A percentile compares a stretch with the other conserved stretches of the same genome.
Conservation (phyloP, 2,113 vertebrate species). For the Hylia prasina region DNA sequence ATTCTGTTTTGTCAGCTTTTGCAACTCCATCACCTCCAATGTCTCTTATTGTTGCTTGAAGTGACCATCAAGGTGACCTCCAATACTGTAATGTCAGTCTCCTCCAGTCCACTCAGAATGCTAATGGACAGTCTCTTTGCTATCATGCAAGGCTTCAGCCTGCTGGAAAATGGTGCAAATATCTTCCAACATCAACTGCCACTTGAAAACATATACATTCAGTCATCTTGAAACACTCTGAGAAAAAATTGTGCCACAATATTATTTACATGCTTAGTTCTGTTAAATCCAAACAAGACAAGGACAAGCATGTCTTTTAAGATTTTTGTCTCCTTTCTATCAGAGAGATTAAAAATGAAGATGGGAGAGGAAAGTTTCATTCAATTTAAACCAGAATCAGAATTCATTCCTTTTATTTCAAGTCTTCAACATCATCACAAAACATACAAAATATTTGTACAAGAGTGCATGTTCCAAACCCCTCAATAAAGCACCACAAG, state of each 20-base stretch:
- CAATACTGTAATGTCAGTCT: not conserved
- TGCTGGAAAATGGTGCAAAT: not conserved
- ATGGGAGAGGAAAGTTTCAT: not conserved
- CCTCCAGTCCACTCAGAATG: not conserved
- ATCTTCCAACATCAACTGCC: not conserved
- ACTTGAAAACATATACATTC: not conserved
- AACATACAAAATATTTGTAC: not conserved
- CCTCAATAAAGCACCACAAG: not conserved
- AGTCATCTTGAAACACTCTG: not conserved
- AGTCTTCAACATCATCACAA: not conserved
- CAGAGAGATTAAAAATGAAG: not conserved
- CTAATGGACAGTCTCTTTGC: not conserved
- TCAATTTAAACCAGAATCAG: not conserved
- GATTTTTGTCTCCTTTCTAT: not conserved
- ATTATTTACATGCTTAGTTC: not conserved
- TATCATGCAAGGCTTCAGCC: not conserved
- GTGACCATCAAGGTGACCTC: not conserved
- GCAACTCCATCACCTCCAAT: not conserved
- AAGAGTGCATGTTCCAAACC: not conserved
- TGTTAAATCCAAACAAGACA: not conserved
- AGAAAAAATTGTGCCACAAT: not conserved
- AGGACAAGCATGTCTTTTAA: not conserved
- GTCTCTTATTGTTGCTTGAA: not conserved
- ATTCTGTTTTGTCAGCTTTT: constrained; percentile 34
- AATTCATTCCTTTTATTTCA: not conserved